Evolutionary conservation across 2,797 vertebrate genomes (phyloP), one percentile per base, ranked within the genome.

Genomic region (Gouania willdenowi): DNA sequence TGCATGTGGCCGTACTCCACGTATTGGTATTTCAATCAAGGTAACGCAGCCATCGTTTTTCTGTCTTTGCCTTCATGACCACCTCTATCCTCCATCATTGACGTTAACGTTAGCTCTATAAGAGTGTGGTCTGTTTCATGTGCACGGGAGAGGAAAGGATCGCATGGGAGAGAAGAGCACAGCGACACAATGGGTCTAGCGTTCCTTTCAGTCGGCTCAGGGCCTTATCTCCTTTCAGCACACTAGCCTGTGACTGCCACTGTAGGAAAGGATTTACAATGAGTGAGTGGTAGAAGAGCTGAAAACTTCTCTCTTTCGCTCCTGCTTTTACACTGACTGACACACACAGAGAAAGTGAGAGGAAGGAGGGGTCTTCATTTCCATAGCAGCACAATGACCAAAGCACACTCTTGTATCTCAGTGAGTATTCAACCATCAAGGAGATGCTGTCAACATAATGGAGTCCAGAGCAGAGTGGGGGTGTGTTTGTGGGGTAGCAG

Each of bases 201-300:
- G 28, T 72, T 81, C 75, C 65, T 83, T 80, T 82, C 82, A 66
- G 67, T 65, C 70, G 25, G 73, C 75, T 75, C 64, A 62, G 54
- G 31, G 61, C 68, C 88, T 89, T 90, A 90, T 89, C 89, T 89
- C 82, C 66, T 73, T 75, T 81, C 58, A 83, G 66, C 88, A 89
- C 83, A 73, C 83, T 52, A 71, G 77, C 70, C 79, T 75, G 75
- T 63, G 78, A 77, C 76, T 77, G 79, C 58, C 54, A 70, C 82
- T 79, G 79, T 72, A 78, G 77, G 79, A 80, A 84, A 78, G 83
- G 86, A 87, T 89, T 89, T 89, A 87, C 82, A 83, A 84, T 81
- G 72, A 68, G 75, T 42, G 61, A 75, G 69, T 24, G 35, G 56
- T 69, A 63, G 75, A 80, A 81, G 75, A 47, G 71, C 68, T 71